Base-by-base conservation (phyloP, 2,797 vertebrate species). In the Galagoides demidoff region DNA sequence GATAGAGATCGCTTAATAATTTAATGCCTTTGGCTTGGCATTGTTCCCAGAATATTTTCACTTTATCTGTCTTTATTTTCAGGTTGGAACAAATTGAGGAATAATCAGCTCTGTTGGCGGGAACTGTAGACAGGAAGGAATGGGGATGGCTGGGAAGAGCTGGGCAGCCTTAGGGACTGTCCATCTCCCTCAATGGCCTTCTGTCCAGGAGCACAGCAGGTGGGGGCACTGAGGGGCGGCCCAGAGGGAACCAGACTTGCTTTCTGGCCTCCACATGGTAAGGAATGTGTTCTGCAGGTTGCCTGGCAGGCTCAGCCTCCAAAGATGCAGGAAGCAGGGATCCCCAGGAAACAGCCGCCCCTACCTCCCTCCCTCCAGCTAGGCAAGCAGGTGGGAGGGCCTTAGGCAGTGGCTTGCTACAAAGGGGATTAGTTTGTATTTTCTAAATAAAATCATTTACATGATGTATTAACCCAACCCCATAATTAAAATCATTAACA, bases 41-140 rank as follows among this genome's bases (percentile, higher is more conserved):
- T 84, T 68, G 43, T 96, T 98, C 98, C 98, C 97, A 7, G 98
- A 98, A 98, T 97, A 97, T 95, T 98, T 98, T 96, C 97, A 95
- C 97, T 98, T 98, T 98, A 97, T 98, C 98, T 98, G 96, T 92
- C 98, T 98, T 98, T 98, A 97, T 97, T 98, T 98, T 98, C 98
- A 98, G 95, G 98, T 98, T 97, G 96, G 96, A 97, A 91, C 98
- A 98, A 98, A 98, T 97, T 68, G 77, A 96, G 96, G 97, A 97
- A 96, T 96, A 89, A 96, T 79, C 64, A 20, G 85, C 87, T 79
- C 79, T 1, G 1, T 95, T 96, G 13, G 6, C 49, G 10, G 5
- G 97, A 98, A 98, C 43, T 85, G 71, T 88, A 7, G 10, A 85
- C 31, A 45, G 92, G 78, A 94, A 93, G 59, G 78, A 37, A 96